phyloP scores from a whole-genome alignment of 2,888 invertebrate genomes.

The Actias luna region DNA sequence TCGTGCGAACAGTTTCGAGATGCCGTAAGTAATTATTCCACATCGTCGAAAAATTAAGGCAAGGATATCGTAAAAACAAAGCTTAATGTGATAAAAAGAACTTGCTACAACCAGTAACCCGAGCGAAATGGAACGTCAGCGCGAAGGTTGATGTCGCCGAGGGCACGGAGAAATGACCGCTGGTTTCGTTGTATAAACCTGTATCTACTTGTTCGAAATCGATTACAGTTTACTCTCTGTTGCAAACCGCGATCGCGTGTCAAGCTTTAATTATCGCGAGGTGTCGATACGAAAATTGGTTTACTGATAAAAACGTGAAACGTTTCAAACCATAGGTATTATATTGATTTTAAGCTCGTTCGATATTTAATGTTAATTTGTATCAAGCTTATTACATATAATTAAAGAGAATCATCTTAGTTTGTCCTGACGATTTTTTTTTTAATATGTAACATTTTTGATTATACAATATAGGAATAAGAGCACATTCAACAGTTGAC shows the following conservation, averaged over 20 bases:
- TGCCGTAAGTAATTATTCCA: conserved; percentile 69
- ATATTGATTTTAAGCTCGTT: conserved; percentile 53
- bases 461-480: not conserved
- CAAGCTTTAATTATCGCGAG: conserved; percentile 71
- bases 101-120: conserved; percentile 45
- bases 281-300: conserved; percentile 77
- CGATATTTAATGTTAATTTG: conserved; percentile 35
- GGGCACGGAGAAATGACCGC: conserved; percentile 60
- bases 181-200: conserved; percentile 56
- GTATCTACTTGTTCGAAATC: conserved; percentile 60
- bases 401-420: not conserved
- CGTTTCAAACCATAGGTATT: conserved; percentile 71
- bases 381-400: conserved; percentile 15
- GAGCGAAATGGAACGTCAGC: conserved; percentile 64
- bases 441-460: not conserved
- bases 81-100: conserved; percentile 54
- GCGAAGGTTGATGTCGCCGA: conserved; percentile 60
- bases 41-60: conserved; percentile 70
- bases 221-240: conserved; percentile 70
- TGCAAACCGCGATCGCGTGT: conserved; percentile 70
- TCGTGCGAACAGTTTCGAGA: conserved; percentile 60
- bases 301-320: conserved; percentile 57
- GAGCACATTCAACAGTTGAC: not conserved
- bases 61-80: conserved; percentile 63
- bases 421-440: too few species aligned